Evolutionary conservation across 1,140 invertebrate species (phyloP).

Genomic region (Drosophila pseudoobscura): DNA sequence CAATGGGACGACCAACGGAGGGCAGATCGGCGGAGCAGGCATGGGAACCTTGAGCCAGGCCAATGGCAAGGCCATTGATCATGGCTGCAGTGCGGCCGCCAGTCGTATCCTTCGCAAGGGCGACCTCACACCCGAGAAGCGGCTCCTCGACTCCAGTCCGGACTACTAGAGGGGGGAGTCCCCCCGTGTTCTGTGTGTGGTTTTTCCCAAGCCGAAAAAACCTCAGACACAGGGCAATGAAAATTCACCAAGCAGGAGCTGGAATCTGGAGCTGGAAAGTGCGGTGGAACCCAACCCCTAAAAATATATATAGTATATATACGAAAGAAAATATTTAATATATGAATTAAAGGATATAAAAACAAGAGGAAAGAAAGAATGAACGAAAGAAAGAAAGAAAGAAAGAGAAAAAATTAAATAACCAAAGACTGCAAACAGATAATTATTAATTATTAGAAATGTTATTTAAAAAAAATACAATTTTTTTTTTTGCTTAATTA

Average conservation of each 20-base stretch:
- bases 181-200: constrained; percentile 44
- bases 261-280: constrained; percentile 4
- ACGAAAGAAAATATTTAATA: constrained; percentile 50
- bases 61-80: constrained; percentile 64
- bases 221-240: constrained; percentile 16
- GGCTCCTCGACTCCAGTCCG: constrained; percentile 84
- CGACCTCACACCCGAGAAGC: constrained; percentile 85
- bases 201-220: constrained; percentile 63
- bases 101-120: constrained; percentile 77
- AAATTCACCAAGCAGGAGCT: too few species aligned
- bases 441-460: constrained; percentile 84
- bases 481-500: constrained; percentile 72
- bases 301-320: constrained; percentile 49
- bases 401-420: constrained; percentile 80
- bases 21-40: background rate
- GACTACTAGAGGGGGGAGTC: constrained; percentile 78
- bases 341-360: constrained; percentile 52
- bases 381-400: constrained; percentile 32
- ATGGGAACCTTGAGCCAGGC: constrained; percentile 20
- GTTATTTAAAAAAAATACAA: constrained; percentile 80
- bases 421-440: constrained; percentile 84
- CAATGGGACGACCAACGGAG: constrained; percentile 5
- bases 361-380: constrained; percentile 29
- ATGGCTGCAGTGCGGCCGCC: constrained; percentile 75
- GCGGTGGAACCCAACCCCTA: background rate